Evolutionary conservation across 2,113 vertebrate species (phyloP).

Genomic region (Hystrix cristata): DNA sequence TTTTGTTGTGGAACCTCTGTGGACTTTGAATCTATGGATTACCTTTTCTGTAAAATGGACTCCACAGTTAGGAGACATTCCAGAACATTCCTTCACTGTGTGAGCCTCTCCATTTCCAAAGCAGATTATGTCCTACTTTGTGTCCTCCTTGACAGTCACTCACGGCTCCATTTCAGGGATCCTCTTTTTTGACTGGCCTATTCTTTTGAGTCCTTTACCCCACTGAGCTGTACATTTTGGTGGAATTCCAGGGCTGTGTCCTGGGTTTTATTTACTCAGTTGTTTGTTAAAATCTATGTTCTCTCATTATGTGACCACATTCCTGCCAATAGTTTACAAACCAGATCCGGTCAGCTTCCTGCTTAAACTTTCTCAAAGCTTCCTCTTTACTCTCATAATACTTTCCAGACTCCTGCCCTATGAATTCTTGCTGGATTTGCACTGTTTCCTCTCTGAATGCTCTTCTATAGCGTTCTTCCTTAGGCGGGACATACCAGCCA

Average conservation of each 20-base stretch:
- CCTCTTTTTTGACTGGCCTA: not conserved
- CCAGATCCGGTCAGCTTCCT: not conserved
- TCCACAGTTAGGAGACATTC: not conserved
- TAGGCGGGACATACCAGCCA: not conserved
- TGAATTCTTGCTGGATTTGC: not conserved
- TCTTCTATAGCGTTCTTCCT: not conserved
- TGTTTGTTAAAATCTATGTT: not conserved
- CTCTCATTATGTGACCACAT: not conserved
- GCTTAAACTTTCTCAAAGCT: not conserved
- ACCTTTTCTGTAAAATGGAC: not conserved
- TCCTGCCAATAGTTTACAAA: not conserved
- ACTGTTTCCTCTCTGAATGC: not conserved
- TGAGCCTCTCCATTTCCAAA: not conserved
- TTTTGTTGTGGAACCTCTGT: not conserved
- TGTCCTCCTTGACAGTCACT: not conserved
- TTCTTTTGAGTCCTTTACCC: not conserved
- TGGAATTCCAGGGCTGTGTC: not conserved
- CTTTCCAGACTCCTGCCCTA: fast-evolving
- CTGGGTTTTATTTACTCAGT: not conserved
- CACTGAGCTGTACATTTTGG: not conserved
- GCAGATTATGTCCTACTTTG: not conserved
- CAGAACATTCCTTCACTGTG: not conserved
- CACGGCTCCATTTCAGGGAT: not conserved
- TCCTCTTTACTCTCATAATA: not conserved
- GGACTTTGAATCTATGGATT: not conserved